Percentiles rank a stretch among this genome's conserved stretches.
These are phyloP conservation scores for Orthonyx spaldingii DNA, from an alignment of 2,113 vertebrate genomes.

Conservation along the genomic window DNA sequence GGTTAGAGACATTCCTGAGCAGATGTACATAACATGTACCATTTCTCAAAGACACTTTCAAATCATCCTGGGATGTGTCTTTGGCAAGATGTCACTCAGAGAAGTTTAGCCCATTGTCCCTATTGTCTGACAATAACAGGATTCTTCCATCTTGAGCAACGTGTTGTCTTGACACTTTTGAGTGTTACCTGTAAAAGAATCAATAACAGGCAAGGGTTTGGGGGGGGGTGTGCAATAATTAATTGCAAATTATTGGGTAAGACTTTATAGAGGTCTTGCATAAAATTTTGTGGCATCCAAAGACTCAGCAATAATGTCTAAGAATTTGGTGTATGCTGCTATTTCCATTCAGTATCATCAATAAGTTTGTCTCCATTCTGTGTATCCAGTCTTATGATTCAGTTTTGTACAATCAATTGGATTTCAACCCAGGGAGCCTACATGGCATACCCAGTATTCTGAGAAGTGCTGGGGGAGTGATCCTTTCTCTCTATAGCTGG, in stretches of 20 bases:
- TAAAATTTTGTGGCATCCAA: neutral
- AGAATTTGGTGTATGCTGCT: neutral
- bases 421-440: neutral
- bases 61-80: neutral
- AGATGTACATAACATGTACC: neutral
- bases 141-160: neutral
- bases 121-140: neutral
- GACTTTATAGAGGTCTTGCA: neutral
- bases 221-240: neutral
- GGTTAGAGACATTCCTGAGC: neutral
- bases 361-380: neutral
- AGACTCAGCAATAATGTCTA: neutral
- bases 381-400: neutral
- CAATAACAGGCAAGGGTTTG: fast-evolving
- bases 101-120: neutral
- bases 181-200: neutral
- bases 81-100: neutral
- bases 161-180: neutral
- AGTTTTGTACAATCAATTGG: neutral
- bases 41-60: neutral
- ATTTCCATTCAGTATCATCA: no score
- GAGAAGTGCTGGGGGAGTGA: neutral
- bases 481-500: neutral
- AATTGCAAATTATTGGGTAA: neutral
- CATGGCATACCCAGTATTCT: neutral